Conservation (phyloP, 2,888 invertebrate species). For the Eretmocerus hayati region DNA sequence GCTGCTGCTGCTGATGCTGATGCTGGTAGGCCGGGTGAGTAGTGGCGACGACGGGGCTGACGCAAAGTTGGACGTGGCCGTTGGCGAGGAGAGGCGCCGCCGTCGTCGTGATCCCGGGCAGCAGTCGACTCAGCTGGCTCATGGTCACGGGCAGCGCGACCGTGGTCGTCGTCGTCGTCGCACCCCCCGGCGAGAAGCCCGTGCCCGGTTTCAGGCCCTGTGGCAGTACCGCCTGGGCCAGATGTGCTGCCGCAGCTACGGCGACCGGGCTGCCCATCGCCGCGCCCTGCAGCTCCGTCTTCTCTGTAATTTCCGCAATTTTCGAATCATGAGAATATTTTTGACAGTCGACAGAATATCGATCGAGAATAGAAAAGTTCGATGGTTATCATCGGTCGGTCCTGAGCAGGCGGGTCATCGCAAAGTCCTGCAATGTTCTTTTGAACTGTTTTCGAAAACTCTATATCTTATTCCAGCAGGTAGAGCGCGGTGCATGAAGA, state of each 20-base stretch:
- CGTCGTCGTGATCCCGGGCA: slow-evolving; percentile 45
- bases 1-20: neutral
- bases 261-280: slow-evolving; percentile 56
- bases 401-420: no score
- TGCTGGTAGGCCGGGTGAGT: neutral
- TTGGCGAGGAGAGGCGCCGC: slow-evolving; percentile 46
- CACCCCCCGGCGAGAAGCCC: no score
- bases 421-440: no score
- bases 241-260: slow-evolving; percentile 58
- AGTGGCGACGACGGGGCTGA: slow-evolving; percentile 14
- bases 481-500: no score
- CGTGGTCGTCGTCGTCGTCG: slow-evolving; percentile 46
- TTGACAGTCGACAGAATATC: no score
- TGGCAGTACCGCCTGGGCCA: slow-evolving; percentile 72
- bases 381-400: no score
- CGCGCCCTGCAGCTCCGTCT: no score
- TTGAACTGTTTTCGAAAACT: no score
- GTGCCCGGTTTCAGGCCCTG: slow-evolving; percentile 54
- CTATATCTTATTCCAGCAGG: no score
- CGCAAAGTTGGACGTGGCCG: slow-evolving; percentile 29
- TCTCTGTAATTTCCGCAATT: slow-evolving; percentile 9
- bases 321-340: no score
- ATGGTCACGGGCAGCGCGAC: slow-evolving; percentile 55
- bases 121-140: slow-evolving; percentile 54
- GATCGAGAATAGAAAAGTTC: no score